Evolutionary conservation across 2,888 invertebrate species (phyloP).

Genomic region (Nemotelus pantherinus): DNA sequence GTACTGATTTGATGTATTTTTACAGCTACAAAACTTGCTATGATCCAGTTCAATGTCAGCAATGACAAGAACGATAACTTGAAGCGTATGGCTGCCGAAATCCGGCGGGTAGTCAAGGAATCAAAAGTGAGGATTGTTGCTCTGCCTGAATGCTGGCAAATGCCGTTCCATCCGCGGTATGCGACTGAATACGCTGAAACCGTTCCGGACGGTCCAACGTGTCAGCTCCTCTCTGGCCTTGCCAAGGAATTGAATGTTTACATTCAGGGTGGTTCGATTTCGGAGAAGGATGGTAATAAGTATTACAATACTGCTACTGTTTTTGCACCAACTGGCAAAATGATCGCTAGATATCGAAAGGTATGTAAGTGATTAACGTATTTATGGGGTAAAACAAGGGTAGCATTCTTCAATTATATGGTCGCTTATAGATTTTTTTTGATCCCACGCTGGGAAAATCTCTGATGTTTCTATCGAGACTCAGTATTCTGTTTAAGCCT

Average conservation of each 20-base stretch:
- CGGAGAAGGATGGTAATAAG: constrained; percentile 74
- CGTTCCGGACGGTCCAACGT: constrained; percentile 83
- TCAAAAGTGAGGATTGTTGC: constrained; percentile 71
- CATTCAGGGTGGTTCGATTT: constrained; percentile 90
- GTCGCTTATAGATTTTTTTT: too few species aligned
- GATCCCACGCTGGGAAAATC: not conserved
- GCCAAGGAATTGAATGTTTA: constrained; percentile 81
- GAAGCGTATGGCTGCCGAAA: constrained; percentile 72
- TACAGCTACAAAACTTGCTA: constrained; percentile 68
- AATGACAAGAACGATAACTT: constrained; percentile 78
- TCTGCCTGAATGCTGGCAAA: constrained; percentile 92
- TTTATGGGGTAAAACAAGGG: not conserved
- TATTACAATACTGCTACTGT: constrained; percentile 90
- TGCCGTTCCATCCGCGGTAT: constrained; percentile 85
- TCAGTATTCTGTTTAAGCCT: not conserved
- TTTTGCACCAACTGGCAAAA: constrained; percentile 79
- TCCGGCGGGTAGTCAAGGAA: constrained; percentile 72
- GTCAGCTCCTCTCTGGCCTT: constrained; percentile 73
- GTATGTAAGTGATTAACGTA: constrained; percentile 64
- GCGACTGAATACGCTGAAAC: constrained; percentile 87
- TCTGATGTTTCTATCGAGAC: not conserved
- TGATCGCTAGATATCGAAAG: constrained; percentile 86
- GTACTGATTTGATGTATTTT: not conserved
- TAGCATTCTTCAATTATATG: not conserved
- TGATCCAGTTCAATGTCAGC: constrained; percentile 81